Conservation (phyloP, 2,113 vertebrate species). For the Notiomystis cincta region DNA sequence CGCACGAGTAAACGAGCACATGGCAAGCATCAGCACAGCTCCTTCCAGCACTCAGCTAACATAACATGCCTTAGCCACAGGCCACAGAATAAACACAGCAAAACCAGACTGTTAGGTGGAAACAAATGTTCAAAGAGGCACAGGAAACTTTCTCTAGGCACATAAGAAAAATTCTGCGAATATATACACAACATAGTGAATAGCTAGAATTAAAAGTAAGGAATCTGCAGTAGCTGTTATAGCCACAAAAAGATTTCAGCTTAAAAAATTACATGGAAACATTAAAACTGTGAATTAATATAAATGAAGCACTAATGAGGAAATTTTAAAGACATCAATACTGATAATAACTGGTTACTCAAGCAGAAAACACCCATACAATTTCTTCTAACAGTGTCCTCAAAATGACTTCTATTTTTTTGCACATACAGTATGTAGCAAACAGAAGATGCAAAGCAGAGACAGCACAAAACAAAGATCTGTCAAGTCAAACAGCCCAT, state of each 20-base stretch:
- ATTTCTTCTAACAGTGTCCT: neutral
- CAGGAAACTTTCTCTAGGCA: conserved; percentile 8
- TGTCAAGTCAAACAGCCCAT: neutral
- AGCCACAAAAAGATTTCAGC: neutral
- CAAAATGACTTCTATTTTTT: neutral
- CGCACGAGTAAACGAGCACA: neutral
- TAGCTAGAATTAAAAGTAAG: neutral
- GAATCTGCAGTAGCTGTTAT: neutral
- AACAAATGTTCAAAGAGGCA: conserved; percentile 43
- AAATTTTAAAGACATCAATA: neutral
- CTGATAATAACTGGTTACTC: neutral
- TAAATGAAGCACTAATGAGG: neutral
- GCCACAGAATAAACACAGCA: conserved; percentile 47
- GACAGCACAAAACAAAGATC: neutral
- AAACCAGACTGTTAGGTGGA: conserved; percentile 34
- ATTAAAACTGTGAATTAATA: neutral
- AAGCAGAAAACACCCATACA: neutral
- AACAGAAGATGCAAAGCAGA: neutral
- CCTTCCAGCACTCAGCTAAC: conserved; percentile 16
- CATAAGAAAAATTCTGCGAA: neutral
- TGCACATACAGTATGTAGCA: neutral
- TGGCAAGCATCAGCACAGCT: conserved; percentile 12
- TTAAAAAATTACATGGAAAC: neutral
- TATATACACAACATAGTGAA: neutral
- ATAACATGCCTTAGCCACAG: conserved; percentile 38